Evolutionary conservation across 2,113 vertebrate genomes (phyloP), one percentile per base, ranked within the genome.

Genomic region (Telmatochromis sp.): DNA sequence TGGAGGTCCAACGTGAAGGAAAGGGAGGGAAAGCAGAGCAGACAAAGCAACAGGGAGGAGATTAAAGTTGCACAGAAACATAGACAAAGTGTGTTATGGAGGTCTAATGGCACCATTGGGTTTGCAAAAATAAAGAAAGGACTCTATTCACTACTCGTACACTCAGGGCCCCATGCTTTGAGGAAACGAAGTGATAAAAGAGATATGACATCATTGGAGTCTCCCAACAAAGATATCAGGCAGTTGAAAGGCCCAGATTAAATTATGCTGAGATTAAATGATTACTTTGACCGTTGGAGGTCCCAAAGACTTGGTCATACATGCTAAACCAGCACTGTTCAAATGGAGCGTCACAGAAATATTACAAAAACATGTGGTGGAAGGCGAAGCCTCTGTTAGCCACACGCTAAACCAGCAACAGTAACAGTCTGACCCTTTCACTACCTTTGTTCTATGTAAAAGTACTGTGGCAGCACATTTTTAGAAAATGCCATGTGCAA

Each of bases 401-500:
- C 54, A 83, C 31, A 89, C 40, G 83, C 79, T 80, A 86, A 92
- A 86, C 26, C 58, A 89, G 80, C 90, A 87, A 51, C 15, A 82
- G 23, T 42, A 83, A 84, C 57, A 40, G 73, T 51, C 54, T 89
- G 84, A 90, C 80, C 83, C 89, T 81, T 57, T 45, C 33, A 42
- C 80, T 68, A 80, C 89, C 54, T 88, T 86, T 88, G 85, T 87
- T 89, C 83, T 10, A 12, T 7, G 65, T 26, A 57, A 88, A 92
- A 89, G 47, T 78, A 45, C 84, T 83, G 40, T 57, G 58, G 83
- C 53, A 86, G 91, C 89, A 92, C 86, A 92, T 91, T 92, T 94
- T 88, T 85, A 75, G 73, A 17, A 87, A 90, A 93, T 88, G 81
- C 89, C 80, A 87, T 75, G 45, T 26, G 57, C 35, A 88, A 88